Evolutionary conservation across 2,888 invertebrate genomes (phyloP).

Genomic region (Omphaloscelis lunosa): DNA sequence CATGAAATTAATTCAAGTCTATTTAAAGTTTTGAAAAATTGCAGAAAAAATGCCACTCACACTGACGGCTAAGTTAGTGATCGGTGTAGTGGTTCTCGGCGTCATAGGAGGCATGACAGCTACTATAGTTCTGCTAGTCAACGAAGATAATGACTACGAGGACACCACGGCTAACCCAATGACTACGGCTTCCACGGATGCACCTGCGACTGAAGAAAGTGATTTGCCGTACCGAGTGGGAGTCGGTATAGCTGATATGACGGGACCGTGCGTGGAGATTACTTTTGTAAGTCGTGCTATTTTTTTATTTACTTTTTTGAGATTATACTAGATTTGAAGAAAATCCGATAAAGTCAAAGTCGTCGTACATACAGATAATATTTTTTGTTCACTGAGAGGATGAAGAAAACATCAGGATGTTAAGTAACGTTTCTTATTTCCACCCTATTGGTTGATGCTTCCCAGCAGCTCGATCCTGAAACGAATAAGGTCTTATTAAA

Average conservation of each 20-base stretch:
- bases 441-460: not conserved
- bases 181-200: not conserved
- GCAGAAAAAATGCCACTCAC: slow-evolving; percentile 78
- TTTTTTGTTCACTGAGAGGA: not conserved
- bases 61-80: slow-evolving; percentile 79
- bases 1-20: not conserved
- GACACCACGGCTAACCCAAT: slow-evolving; percentile 19
- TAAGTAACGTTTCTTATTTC: not conserved
- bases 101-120: slow-evolving; percentile 80
- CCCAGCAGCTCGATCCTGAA: not conserved
- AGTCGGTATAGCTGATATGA: slow-evolving; percentile 97
- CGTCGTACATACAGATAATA: not conserved
- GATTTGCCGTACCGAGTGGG: slow-evolving; percentile 91
- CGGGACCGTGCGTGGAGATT: slow-evolving; percentile 97
- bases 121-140: slow-evolving; percentile 76
- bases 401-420: not conserved
- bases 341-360: not conserved
- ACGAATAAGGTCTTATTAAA: not conserved
- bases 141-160: slow-evolving; percentile 55
- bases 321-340: slow-evolving; percentile 2
- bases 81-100: slow-evolving; percentile 71
- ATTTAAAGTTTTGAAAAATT: slow-evolving; percentile 40
- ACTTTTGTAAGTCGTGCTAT: slow-evolving; percentile 94
- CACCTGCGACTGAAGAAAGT: slow-evolving; percentile 16
- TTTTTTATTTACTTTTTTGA: too few species aligned